phyloP scores from a whole-genome alignment of 1,140 invertebrate species.

The Drosophila asahinai region DNA sequence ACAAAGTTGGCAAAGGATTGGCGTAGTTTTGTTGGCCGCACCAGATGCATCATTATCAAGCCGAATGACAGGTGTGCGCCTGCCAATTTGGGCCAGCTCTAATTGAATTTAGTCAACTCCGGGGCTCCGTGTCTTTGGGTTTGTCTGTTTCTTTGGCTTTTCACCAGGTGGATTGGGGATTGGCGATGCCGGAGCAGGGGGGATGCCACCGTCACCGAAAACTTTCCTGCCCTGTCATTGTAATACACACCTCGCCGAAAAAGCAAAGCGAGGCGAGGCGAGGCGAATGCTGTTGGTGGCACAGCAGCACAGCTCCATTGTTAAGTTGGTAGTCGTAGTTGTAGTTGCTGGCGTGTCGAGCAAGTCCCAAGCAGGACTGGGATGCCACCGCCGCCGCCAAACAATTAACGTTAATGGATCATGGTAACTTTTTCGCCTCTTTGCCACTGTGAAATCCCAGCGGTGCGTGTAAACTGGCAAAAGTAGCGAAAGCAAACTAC shows the following conservation, averaged over 20 bases:
- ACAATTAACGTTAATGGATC: slow-evolving; percentile 84
- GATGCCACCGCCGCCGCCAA: slow-evolving; percentile 65
- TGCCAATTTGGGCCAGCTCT: slow-evolving; percentile 78
- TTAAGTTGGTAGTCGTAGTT: slow-evolving; percentile 32
- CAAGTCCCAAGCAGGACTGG: slow-evolving; percentile 71
- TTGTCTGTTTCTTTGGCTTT: slow-evolving; percentile 40
- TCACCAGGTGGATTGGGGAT: slow-evolving; percentile 6
- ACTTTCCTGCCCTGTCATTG: slow-evolving; percentile 78
- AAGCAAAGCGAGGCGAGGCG: slow-evolving; percentile 1
- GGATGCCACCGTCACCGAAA: slow-evolving; percentile 50
- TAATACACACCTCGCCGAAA: slow-evolving; percentile 73
- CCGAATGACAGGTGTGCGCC: slow-evolving; percentile 79
- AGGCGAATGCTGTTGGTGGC: slow-evolving; percentile 20
- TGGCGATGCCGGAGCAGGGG: background rate
- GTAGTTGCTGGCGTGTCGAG: slow-evolving; percentile 69
- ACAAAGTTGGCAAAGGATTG: slow-evolving; percentile 71
- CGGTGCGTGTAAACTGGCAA: slow-evolving; percentile 82
- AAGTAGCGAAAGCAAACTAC: slow-evolving; percentile 77
- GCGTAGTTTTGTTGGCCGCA: slow-evolving; percentile 65
- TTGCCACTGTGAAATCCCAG: slow-evolving; percentile 80
- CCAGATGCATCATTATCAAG: slow-evolving; percentile 82
- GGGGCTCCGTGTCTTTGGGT: slow-evolving; percentile 38
- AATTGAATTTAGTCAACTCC: slow-evolving; percentile 82
- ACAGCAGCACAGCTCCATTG: slow-evolving; percentile 28
- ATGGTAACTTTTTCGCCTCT: slow-evolving; percentile 83